Base-by-base conservation (phyloP, 1,140 invertebrate genomes). In the Zaprionus ornatus region DNA sequence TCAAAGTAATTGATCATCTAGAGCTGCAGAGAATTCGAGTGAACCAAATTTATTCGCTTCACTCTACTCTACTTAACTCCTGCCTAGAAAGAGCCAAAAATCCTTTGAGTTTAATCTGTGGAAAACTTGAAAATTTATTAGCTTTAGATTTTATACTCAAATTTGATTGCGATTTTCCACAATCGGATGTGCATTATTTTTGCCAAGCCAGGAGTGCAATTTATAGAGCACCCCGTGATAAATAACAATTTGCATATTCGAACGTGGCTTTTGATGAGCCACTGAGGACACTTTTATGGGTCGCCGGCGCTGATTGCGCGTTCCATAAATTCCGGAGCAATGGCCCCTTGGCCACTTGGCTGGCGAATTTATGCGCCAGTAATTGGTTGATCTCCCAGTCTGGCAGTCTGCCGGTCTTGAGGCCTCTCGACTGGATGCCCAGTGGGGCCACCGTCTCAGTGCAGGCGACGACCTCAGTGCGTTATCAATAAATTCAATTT, bases 401-500 rank as follows among this genome's bases (percentile, higher is more conserved):
- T 3, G 40, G 5, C 40, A 3, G 40, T 45, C 15, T 40, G 37
- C 15, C 37, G 40, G 32, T 42, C 1, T 40, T 45, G 37, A 29
- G 52, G 48, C 27, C 25, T 12, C 50, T 50, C 45, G 15, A 19
- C 42, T 19, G 7, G 42, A 48, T 9, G 17, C 42, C 7, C 13
- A 40, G 3, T 37, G 62, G 17, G 70, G 64, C 64, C 71, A 68
- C 55, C 32, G 73, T 50, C 19, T 12, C 25, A 19, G 17, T 21
- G 45, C 19, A 19, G 19, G 54, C 52, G 42, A 67, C 71, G 80
- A 85, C 76, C 79, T 91, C 90, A 82, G 54, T 65, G 70, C 76
- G 82, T 92, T 92, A 92, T 92, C 91, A 92, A 91, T 91, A 92
- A 92, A 92, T 92, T 92, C 82, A 92, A 91, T 91, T 91, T 92